Evolutionary conservation across 2,797 vertebrate species (phyloP).

Genomic region (Coilia nasus): DNA sequence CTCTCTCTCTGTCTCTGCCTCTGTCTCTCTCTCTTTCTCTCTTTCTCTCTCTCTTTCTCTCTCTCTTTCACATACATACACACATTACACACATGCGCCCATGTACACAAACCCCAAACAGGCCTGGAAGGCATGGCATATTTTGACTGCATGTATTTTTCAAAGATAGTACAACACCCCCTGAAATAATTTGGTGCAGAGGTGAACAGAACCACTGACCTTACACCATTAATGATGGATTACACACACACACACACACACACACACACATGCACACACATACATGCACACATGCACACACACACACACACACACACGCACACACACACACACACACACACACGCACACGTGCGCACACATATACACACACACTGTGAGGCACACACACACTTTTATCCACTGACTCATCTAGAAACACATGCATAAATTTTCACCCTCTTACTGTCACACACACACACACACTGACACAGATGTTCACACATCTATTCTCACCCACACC

Average conservation of each 20-base stretch:
- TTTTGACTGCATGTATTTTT: not conserved
- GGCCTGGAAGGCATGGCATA: not conserved
- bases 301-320: not conserved
- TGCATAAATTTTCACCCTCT: too few relatives aligned
- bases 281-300: not conserved
- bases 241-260: conserved; percentile 10
- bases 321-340: not conserved
- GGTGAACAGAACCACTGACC: not conserved
- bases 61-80: too few relatives aligned
- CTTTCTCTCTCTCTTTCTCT: too few relatives aligned
- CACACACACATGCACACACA: not conserved
- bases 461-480: too few relatives aligned
- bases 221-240: not conserved
- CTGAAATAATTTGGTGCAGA: conserved; percentile 2
- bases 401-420: too few relatives aligned
- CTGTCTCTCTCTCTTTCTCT: too few relatives aligned
- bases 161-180: not conserved
- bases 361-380: too few relatives aligned
- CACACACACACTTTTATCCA: too few relatives aligned
- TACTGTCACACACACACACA: too few relatives aligned
- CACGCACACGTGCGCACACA: not conserved
- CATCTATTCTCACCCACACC: too few relatives aligned
- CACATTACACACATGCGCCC: conserved; percentile 1
- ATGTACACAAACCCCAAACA: not conserved
- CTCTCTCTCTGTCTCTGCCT: too few relatives aligned